A percentile compares a stretch with the other conserved stretches of the same genome.
phyloP scores from a whole-genome alignment of 2,888 invertebrate genomes.

The Operophtera brumata region DNA sequence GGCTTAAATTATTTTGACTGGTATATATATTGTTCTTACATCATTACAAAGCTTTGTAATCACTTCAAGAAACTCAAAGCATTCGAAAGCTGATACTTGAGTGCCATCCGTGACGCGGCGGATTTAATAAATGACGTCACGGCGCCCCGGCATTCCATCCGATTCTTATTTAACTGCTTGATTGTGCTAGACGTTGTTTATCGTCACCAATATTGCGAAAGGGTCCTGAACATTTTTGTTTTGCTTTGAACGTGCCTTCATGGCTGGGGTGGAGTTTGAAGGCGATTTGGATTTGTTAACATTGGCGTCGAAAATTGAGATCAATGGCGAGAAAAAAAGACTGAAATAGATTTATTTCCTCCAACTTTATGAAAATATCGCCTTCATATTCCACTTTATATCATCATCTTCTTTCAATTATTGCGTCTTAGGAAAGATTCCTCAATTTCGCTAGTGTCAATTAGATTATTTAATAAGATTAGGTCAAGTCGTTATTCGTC shows the following conservation, averaged over 20 bases:
- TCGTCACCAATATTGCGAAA: constrained; percentile 66
- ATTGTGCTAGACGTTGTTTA: constrained; percentile 72
- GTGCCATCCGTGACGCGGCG: constrained; percentile 22
- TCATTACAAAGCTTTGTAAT: too few species aligned
- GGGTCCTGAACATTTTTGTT: constrained; percentile 36
- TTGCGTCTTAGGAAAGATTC: too few species aligned
- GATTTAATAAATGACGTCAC: constrained; percentile 70
- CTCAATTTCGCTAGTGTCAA: too few species aligned
- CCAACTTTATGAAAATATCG: not conserved
- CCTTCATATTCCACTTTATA: too few species aligned
- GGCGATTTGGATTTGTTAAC: constrained; percentile 15
- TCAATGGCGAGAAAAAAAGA: constrained; percentile 3
- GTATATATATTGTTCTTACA: too few species aligned
- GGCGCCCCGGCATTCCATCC: constrained; percentile 55
- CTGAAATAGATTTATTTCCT: not conserved
- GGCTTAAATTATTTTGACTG: too few species aligned
- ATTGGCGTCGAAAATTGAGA: constrained; percentile 10
- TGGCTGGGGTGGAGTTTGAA: constrained; percentile 21
- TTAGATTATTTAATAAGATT: too few species aligned
- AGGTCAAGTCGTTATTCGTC: too few species aligned
- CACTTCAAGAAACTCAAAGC: constrained; percentile 13
- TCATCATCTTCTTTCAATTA: too few species aligned
- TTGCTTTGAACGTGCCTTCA: constrained; percentile 21
- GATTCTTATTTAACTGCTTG: constrained; percentile 74
- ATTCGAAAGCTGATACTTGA: constrained; percentile 15